These are phyloP conservation scores for Pseudobourletiella spinata DNA, from an alignment of 1,140 invertebrate species.

Conservation along the genomic window DNA sequence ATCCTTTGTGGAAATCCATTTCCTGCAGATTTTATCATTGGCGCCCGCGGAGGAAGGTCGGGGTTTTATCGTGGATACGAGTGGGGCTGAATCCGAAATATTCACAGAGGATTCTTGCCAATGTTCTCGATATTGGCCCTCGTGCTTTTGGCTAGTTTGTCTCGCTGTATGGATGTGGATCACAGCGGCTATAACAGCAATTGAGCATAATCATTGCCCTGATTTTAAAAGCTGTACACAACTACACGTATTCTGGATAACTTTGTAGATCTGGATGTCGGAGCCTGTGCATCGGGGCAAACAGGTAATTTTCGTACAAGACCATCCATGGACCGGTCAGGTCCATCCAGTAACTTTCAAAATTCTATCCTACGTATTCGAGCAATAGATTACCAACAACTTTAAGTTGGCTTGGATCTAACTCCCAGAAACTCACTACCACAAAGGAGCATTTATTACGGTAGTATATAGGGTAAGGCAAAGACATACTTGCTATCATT, in stretches of 20 bases:
- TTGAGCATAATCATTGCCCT: too few species aligned
- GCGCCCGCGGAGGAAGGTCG: conserved; percentile 45
- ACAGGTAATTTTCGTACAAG: conserved; percentile 31
- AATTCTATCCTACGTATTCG: conserved; percentile 12
- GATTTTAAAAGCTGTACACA: too few species aligned
- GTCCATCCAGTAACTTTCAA: conserved; percentile 1
- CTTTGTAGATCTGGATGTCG: conserved; percentile 37
- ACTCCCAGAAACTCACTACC: too few species aligned
- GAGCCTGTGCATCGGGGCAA: conserved; percentile 37
- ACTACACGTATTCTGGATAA: too few species aligned
- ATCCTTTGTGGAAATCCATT: conserved; percentile 4
- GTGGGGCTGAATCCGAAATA: conserved; percentile 6
- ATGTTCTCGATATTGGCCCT: conserved; percentile 9
- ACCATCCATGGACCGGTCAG: conserved; percentile 21
- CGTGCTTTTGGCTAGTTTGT: conserved; percentile 43
- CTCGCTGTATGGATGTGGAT: conserved; percentile 43
- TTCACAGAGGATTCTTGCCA: conserved; percentile 24
- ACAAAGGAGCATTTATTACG: too few species aligned
- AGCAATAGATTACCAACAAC: background rate
- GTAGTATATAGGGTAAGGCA: too few species aligned
- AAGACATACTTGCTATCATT: too few species aligned
- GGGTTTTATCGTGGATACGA: conserved; percentile 45
- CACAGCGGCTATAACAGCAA: conserved; percentile 45
- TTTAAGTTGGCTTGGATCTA: too few species aligned
- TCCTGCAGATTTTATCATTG: conserved; percentile 46